Percentiles rank a stretch among this genome's conserved stretches.
phyloP scores from a whole-genome alignment of 2,888 invertebrate genomes.

The Coronaproctus castanopsis region DNA sequence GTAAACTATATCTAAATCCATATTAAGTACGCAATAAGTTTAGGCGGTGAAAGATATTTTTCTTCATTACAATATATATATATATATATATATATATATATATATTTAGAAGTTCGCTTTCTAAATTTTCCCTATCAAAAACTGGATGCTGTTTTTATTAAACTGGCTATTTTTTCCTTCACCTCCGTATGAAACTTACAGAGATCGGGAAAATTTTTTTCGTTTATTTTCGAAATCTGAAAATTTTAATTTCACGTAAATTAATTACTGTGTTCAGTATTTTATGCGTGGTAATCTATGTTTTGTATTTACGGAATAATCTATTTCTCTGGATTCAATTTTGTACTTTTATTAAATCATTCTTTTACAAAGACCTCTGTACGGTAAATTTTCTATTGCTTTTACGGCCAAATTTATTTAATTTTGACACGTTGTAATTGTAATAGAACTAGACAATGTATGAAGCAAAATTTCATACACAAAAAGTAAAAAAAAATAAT shows the following conservation, averaged over 20 bases:
- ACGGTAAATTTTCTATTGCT: neutral
- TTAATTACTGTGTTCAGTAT: too few species aligned
- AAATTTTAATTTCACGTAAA: too few species aligned
- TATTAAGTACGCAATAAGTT: neutral
- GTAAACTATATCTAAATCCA: neutral
- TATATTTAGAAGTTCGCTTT: neutral
- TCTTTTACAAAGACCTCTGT: too few species aligned
- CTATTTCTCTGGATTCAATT: too few species aligned
- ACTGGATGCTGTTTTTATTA: neutral
- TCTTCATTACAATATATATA: neutral
- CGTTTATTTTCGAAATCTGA: too few species aligned
- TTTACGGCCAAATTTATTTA: neutral
- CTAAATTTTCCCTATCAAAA: neutral
- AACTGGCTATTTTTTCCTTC: neutral
- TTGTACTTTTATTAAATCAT: too few species aligned
- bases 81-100: too few species aligned
- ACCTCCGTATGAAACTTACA: too few species aligned
- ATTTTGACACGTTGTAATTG: neutral
- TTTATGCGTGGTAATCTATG: too few species aligned
- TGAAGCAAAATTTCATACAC: neutral
- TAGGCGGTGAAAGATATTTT: neutral
- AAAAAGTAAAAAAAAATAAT: slow-evolving; percentile 4
- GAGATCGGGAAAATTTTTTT: too few species aligned
- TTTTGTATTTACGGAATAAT: too few species aligned
- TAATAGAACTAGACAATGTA: neutral